Evolutionary conservation across 2,113 vertebrate genomes (phyloP).

Genomic region (human (Homo sapiens)): DNA sequence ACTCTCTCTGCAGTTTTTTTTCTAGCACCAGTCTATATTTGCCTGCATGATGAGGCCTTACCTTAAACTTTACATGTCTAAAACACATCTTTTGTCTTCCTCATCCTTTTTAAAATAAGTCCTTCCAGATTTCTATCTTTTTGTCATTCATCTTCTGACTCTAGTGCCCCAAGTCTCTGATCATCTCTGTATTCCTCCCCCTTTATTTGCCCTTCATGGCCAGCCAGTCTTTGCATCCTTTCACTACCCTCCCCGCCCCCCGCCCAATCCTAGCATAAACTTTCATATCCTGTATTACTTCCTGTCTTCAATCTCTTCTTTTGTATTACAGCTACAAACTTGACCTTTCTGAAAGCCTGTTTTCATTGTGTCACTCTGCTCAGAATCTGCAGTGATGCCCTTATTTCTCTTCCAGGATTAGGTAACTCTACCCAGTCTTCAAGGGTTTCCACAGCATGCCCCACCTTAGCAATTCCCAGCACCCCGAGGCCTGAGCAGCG

Average conservation of each 20-base stretch:
- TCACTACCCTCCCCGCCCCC: not conserved
- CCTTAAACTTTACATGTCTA: not conserved
- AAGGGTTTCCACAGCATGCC: too few relatives aligned
- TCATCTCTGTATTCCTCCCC: not conserved
- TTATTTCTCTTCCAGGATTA: not conserved
- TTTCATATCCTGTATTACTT: not conserved
- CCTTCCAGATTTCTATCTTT: not conserved
- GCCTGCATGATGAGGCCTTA: not conserved
- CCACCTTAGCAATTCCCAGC: not conserved
- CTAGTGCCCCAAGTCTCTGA: not conserved
- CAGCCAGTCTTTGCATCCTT: not conserved
- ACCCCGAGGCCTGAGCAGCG: rapidly evolving
- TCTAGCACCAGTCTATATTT: not conserved
- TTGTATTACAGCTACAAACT: not conserved
- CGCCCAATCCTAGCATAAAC: rapidly evolving
- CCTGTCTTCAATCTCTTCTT: not conserved
- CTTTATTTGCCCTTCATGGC: not conserved
- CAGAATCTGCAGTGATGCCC: not conserved
- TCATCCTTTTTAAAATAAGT: not conserved
- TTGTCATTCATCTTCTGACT: not conserved
- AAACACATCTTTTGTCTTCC: not conserved
- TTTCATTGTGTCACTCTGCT: not conserved
- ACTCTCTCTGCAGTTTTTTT: not conserved
- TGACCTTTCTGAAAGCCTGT: not conserved
- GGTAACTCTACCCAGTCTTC: not conserved